Evolutionary conservation across 1,140 invertebrate species (phyloP), one percentile per base, ranked within the genome.

Genomic region (Rhopalosiphum maidis): DNA sequence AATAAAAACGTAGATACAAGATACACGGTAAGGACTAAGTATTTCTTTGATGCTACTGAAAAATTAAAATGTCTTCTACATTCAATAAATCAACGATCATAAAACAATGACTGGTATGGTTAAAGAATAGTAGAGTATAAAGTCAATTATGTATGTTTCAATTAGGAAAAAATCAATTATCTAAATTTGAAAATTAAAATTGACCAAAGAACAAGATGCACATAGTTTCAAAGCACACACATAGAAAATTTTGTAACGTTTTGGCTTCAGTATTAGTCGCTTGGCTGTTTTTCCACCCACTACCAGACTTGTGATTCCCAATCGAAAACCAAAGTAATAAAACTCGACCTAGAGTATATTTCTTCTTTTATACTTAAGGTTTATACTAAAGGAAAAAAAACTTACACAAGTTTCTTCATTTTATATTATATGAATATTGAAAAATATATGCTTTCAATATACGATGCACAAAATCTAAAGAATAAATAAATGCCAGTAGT

Each of bases 241-340:
- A 43, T 11, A n/a, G 15, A 15, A 18, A n/a, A 77, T 77, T 77
- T 77, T 77, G 60, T 77, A 48, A n/a, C 23, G 41, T 48, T 82
- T 46, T 18, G 51, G 37, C 15, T 18, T 48, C 90, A 46, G 25
- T 91, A 91, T 91, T 35, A 51, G 43, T 92, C 68, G 35, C 43
- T 82, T 22, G 22, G 46, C 46, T 35, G 60, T 51, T 92, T 51
- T 83, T 37, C 22, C 46, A 37, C 46, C 60, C 55, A 77, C 43
- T 43, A 41, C 21, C 5, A 43, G 23, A 18, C 9, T 77, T n/a
- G 18, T n/a, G n/a, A 85, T 54, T 85, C 68, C 43, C 77, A 37
- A 37, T 92, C 77, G 43, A 92, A n/a, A 48, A 48, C 77, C 60
- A 15, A 92, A 37, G 91, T 77, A 92, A 92, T 92, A 92, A 92